Base-by-base conservation (phyloP, 2,113 vertebrate genomes). In the Glareola pratincola region DNA sequence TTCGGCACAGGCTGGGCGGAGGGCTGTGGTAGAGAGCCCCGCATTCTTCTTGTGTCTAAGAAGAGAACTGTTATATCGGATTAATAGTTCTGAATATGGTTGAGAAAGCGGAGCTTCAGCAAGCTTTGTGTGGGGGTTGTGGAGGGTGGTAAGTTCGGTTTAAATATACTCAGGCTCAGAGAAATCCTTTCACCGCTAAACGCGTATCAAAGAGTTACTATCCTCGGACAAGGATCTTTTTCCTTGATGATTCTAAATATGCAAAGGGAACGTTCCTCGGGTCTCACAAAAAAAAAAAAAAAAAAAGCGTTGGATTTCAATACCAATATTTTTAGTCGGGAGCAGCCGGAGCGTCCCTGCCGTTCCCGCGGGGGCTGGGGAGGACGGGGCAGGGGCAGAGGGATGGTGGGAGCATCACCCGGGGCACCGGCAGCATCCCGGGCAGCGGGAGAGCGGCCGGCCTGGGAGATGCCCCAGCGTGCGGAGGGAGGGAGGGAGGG, bases 121-220 rank as follows among this genome's bases (percentile, higher is more conserved):
- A 5, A 12, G 51, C 39, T 39, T 6, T 20, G 53, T 7, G 36
- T 24, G 62, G 2, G 4, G 48, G 11, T 9, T 72, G 34, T 2
- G 34, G n/a, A 63, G 74, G 47, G 74, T 1, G 56, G 13, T 9
- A 1, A 6, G 8, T 1, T 36, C 3, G 0, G 22, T 7, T 34
- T 10, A 13, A 43, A 66, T 0, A 2, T 17, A 13, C 57, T 9
- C 8, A 11, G 34, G 59, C n/a, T 73, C 9, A 23, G 56, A 3
- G 66, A 75, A 81, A 54, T 67, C 66, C 32, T 50, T 8, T 18
- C 0, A 2, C 15, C 47, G 2, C 56, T 9, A 0, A n/a, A 7
- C 0, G 0, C 29, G 0, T 45, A 8, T 60, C 51, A 18, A 12
- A 29, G 29, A 41, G 48, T 16, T 19, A 2, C 30, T 75, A 1